Evolutionary conservation across 2,113 vertebrate species (phyloP).

Genomic region (Sylvilagus bachmani): DNA sequence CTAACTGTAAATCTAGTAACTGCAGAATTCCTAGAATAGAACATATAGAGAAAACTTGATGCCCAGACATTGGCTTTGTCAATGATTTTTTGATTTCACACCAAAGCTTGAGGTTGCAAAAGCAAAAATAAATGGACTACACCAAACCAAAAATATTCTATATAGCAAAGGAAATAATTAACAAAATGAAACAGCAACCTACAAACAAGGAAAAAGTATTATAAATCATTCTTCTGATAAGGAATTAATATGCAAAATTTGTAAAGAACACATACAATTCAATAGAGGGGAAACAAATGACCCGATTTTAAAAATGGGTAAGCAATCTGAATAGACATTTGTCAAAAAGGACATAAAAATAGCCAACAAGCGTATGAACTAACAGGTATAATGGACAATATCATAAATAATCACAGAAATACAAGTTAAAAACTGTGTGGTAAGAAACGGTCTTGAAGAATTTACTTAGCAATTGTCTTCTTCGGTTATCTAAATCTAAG

Average conservation of each 20-base stretch:
- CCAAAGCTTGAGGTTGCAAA: not conserved
- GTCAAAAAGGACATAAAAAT: not conserved
- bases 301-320: not conserved
- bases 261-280: not conserved
- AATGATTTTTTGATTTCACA: not conserved
- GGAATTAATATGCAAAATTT: not conserved
- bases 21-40: not conserved
- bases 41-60: not conserved
- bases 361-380: not conserved
- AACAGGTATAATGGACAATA: not conserved
- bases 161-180: not conserved
- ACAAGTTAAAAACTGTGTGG: not conserved
- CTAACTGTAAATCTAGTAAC: not conserved
- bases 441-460: too few relatives aligned
- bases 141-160: not conserved
- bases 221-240: not conserved
- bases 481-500: too few relatives aligned
- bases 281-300: not conserved
- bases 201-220: not conserved
- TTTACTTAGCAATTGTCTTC: too few relatives aligned
- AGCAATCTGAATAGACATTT: not conserved
- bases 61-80: not conserved
- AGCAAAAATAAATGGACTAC: not conserved
- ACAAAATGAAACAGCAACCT: not conserved
- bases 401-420: not conserved